Evolutionary conservation across 2,888 invertebrate genomes (phyloP).

Genomic region (Copidosoma aretas): DNA sequence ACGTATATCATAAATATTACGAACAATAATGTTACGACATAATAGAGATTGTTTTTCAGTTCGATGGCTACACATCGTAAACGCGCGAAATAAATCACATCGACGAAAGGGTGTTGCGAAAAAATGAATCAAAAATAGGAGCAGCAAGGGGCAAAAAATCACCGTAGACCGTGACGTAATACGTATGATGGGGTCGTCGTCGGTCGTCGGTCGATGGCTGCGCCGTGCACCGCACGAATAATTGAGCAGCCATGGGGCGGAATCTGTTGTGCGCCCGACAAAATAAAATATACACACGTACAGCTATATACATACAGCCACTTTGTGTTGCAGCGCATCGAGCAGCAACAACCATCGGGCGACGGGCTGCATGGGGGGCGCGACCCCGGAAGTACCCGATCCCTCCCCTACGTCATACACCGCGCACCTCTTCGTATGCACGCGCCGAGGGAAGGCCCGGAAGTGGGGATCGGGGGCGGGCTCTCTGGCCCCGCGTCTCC

Average conservation of each 20-base stretch:
- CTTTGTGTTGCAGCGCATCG: too few relatives aligned
- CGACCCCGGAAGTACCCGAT: conserved; percentile 50
- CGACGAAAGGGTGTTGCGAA: too few relatives aligned
- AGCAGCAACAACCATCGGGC: not conserved
- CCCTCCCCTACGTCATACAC: conserved; percentile 19
- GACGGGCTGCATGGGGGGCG: conserved; percentile 24
- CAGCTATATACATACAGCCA: not conserved
- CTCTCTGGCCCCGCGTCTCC: conserved; percentile 8
- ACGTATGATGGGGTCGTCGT: too few relatives aligned
- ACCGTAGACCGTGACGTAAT: too few relatives aligned
- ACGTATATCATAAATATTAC: too few relatives aligned
- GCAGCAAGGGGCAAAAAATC: too few relatives aligned
- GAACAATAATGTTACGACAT: too few relatives aligned
- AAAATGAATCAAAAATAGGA: too few relatives aligned
- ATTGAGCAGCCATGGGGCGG: not conserved
- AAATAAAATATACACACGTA: not conserved
- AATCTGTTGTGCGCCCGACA: not conserved
- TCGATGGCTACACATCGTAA: too few relatives aligned
- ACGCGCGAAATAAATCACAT: too few relatives aligned
- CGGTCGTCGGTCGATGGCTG: not conserved
- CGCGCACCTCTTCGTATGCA: not conserved
- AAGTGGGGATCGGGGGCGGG: conserved; percentile 52
- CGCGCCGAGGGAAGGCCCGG: conserved; percentile 41
- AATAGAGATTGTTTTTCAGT: too few relatives aligned
- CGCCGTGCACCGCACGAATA: not conserved